Percentiles rank a stretch among this genome's conserved stretches.
Conservation (phyloP, 2,888 invertebrate species). For the Nephrotoma guestfalica region DNA sequence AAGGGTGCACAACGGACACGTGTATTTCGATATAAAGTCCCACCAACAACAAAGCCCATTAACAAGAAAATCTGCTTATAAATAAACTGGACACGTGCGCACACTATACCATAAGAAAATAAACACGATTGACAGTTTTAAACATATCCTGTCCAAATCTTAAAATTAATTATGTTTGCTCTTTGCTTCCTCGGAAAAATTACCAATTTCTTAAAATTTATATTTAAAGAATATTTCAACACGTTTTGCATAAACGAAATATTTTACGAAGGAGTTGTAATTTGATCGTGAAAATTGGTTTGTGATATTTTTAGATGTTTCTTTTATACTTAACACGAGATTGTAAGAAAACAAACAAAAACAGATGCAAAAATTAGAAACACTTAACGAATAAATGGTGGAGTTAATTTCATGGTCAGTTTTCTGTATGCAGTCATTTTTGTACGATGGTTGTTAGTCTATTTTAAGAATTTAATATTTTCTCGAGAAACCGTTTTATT, state of each 20-base stretch:
- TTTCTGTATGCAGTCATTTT: neutral
- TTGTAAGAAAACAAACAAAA: neutral
- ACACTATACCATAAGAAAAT: no score
- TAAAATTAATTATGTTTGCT: neutral
- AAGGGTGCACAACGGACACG: neutral
- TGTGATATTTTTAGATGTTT: neutral
- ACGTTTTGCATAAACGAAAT: neutral
- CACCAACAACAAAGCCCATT: neutral
- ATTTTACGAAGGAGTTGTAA: neutral
- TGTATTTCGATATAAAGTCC: neutral
- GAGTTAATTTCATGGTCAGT: neutral
- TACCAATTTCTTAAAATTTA: neutral
- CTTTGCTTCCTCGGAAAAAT: neutral
- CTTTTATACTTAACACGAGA: no score
- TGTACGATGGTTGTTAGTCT: neutral
- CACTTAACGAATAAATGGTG: neutral
- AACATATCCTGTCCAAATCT: neutral
- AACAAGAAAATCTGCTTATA: neutral
- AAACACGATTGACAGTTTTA: neutral
- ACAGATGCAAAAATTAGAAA: neutral
- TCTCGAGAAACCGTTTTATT: neutral
- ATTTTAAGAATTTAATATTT: neutral
- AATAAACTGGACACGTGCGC: neutral
- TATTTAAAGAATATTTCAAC: neutral
- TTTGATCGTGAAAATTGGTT: neutral